These are phyloP conservation scores for Sander vitreus DNA, from an alignment of 2,113 vertebrate genomes.

Conservation along the genomic window DNA sequence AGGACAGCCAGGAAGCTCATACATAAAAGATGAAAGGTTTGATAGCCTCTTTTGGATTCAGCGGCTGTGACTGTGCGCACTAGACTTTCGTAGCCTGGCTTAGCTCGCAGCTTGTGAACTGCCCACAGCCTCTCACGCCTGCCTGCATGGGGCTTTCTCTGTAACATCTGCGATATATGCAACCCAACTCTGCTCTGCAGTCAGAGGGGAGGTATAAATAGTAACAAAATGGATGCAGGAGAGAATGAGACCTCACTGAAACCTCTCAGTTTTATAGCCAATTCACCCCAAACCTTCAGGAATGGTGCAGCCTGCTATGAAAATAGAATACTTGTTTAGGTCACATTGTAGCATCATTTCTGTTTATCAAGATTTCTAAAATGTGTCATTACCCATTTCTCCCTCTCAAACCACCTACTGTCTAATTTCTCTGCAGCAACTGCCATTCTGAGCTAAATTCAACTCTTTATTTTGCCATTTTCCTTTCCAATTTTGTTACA, in stretches of 20 bases:
- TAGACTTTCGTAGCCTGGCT: conserved; percentile 69
- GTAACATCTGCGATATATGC: conserved; percentile 74
- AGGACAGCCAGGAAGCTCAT: conserved; percentile 89
- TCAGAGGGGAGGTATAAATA: conserved; percentile 72
- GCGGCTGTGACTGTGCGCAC: conserved; percentile 76
- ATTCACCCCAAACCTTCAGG: conserved; percentile 13
- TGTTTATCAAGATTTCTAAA: conserved; percentile 41
- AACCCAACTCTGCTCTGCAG: conserved; percentile 59
- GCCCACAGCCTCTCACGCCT: conserved; percentile 60
- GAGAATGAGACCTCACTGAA: conserved; percentile 49
- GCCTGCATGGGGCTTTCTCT: conserved; percentile 56
- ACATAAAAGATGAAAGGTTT: conserved; percentile 96
- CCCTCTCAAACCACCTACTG: conserved; percentile 24
- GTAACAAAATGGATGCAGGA: conserved; percentile 61
- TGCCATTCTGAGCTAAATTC: conserved; percentile 42
- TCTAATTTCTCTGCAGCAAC: conserved; percentile 42
- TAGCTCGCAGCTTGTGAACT: conserved; percentile 57
- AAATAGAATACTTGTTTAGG: background rate
- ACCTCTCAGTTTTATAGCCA: conserved; percentile 34
- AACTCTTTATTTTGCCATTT: conserved; percentile 47
- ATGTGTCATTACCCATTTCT: conserved; percentile 51
- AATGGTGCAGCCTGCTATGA: background rate
- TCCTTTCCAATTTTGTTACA: conserved; percentile 39
- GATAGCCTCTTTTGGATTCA: conserved; percentile 89
- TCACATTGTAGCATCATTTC: conserved; percentile 15